Evolutionary conservation across 2,888 invertebrate species (phyloP).

Genomic region (Eustalomyia histrio): DNA sequence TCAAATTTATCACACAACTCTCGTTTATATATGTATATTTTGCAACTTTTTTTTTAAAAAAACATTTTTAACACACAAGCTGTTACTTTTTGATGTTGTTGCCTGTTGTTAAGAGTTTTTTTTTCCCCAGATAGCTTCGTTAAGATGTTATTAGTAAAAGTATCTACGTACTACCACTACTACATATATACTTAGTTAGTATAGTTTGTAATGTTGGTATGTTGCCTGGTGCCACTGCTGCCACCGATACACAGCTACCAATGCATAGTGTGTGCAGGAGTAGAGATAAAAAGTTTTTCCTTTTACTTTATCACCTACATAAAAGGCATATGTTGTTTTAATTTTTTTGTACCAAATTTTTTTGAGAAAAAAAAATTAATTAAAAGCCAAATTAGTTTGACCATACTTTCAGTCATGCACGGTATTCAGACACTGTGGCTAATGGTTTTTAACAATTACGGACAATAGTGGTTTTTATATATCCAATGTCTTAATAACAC

Average conservation of each 20-base stretch:
- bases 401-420: constrained; percentile 40
- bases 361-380: constrained; percentile 46
- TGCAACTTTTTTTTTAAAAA: neutral
- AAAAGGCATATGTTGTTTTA: constrained; percentile 58
- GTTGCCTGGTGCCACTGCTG: constrained; percentile 9
- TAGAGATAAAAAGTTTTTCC: constrained; percentile 57
- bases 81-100: constrained; percentile 51
- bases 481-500: constrained; percentile 9
- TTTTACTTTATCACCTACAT: constrained; percentile 60
- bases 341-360: constrained; percentile 6
- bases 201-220: neutral
- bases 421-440: constrained; percentile 1
- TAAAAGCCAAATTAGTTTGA: constrained; percentile 65
- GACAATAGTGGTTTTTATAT: constrained; percentile 40
- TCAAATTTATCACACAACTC: neutral
- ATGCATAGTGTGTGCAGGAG: constrained; percentile 30
- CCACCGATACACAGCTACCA: neutral
- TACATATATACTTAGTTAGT: neutral
- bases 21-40: neutral
- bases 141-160: constrained; percentile 43
- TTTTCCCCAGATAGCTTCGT: constrained; percentile 39
- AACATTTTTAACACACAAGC: constrained; percentile 36
- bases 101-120: constrained; percentile 33
- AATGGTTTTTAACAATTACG: constrained; percentile 45
- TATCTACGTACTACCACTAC: constrained; percentile 6